A percentile compares a stretch with the other conserved stretches of the same genome.
phyloP scores from a whole-genome alignment of 2,888 invertebrate genomes.

The Hermaeophaga mercurialis region DNA sequence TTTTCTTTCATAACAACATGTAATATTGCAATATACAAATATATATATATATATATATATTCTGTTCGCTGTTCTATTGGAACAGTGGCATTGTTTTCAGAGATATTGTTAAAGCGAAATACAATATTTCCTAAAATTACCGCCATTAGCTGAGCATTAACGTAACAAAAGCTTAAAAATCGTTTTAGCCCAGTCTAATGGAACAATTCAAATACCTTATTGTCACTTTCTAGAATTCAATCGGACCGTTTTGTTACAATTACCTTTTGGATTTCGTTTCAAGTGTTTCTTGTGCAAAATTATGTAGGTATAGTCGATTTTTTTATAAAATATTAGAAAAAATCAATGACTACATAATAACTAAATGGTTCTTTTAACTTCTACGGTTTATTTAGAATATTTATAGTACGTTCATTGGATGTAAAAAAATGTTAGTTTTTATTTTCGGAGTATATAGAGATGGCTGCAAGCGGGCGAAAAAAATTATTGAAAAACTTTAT shows the following conservation, averaged over 20 bases:
- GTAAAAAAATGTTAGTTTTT: neutral
- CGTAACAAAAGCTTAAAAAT: constrained; percentile 41
- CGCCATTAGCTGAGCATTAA: constrained; percentile 1
- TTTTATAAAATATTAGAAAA: neutral
- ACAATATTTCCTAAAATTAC: neutral
- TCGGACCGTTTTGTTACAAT: constrained; percentile 32
- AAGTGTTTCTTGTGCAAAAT: neutral
- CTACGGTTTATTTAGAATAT: too few species aligned
- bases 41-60: too few species aligned
- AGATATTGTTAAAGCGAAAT: too few species aligned
- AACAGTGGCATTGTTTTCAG: too few species aligned
- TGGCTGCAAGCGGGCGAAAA: too few species aligned
- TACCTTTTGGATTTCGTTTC: constrained; percentile 9
- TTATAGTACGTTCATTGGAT: too few species aligned
- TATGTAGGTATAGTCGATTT: neutral
- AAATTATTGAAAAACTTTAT: constrained; percentile 11
- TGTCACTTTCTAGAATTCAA: constrained; percentile 39
- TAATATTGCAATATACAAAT: too few species aligned
- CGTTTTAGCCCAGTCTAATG: constrained; percentile 43
- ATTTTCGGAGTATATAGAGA: neutral
- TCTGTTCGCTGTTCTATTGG: too few species aligned
- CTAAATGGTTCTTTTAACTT: too few species aligned
- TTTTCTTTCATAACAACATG: too few species aligned
- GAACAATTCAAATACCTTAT: constrained; percentile 45
- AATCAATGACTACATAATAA: too few species aligned